phyloP scores from a whole-genome alignment of 2,888 invertebrate genomes.

The Ochropacha duplaris region DNA sequence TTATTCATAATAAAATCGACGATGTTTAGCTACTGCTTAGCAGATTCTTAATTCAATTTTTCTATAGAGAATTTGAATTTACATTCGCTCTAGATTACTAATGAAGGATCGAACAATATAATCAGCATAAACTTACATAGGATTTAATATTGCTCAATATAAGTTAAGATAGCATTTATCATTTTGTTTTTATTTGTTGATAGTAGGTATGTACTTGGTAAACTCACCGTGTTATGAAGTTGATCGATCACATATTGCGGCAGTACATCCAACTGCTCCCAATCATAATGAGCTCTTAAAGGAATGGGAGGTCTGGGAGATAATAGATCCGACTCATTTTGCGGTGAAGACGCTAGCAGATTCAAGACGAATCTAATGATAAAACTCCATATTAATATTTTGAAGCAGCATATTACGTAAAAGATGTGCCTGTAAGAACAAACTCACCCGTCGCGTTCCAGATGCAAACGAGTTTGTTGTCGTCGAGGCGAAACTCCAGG shows the following conservation, averaged over 20 bases:
- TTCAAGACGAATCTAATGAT: conserved; percentile 63
- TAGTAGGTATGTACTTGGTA: neutral
- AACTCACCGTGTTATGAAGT: conserved; percentile 86
- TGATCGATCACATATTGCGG: conserved; percentile 84
- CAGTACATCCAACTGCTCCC: conserved; percentile 85
- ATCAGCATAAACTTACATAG: no score
- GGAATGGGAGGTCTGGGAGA: conserved; percentile 61
- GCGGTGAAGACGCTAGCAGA: conserved; percentile 62
- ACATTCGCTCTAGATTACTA: no score
- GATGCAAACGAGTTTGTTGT: conserved; percentile 62
- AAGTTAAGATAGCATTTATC: no score
- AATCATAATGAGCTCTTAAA: conserved; percentile 65
- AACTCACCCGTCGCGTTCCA: conserved; percentile 74
- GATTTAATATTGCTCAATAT: no score
- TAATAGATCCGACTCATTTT: conserved; percentile 50
- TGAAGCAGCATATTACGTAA: neutral
- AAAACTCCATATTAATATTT: neutral
- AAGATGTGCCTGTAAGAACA: conserved; percentile 15
- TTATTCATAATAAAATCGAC: no score
- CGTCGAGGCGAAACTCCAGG: conserved; percentile 81
- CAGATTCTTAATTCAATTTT: no score
- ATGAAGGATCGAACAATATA: no score
- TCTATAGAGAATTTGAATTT: no score
- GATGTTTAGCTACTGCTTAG: no score
- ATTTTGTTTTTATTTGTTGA: no score